Conservation (phyloP, 92 coral and sea anemone genomes). For the Montipora capitata region DNA sequence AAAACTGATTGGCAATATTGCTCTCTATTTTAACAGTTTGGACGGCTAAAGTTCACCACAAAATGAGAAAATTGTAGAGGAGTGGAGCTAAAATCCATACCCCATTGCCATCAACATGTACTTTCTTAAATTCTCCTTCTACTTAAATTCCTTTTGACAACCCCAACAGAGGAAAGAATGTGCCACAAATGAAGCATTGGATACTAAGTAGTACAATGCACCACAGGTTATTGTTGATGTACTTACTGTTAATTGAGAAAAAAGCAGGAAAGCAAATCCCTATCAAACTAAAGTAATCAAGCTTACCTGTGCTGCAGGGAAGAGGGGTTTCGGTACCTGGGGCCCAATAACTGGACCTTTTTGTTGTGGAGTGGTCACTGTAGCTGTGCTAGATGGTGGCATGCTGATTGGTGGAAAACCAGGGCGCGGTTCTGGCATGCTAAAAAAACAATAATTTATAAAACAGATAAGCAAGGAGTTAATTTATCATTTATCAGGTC, state of each 20-base stretch:
- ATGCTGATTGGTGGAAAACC: conserved; percentile 29
- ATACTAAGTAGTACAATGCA: conserved; percentile 3
- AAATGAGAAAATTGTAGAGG: too few species aligned
- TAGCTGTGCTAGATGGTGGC: conserved; percentile 42
- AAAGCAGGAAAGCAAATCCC: conserved; percentile 36
- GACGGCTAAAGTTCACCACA: too few species aligned
- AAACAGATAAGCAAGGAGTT: neutral
- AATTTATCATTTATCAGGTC: too few species aligned
- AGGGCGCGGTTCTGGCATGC: conserved; percentile 30
- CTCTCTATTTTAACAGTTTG: too few species aligned
- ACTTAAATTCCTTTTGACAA: too few species aligned
- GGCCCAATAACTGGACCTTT: conserved; percentile 88
- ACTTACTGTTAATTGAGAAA: conserved; percentile 50
- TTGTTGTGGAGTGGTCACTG: conserved; percentile 20
- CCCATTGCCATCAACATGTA: too few species aligned
- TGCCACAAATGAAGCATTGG: neutral
- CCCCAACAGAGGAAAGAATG: neutral
- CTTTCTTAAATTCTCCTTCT: too few species aligned
- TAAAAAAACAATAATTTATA: neutral
- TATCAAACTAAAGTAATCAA: conserved; percentile 1
- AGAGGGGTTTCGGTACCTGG: conserved; percentile 99
- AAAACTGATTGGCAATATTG: too few species aligned
- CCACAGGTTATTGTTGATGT: conserved; percentile 19
- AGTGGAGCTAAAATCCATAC: too few species aligned
- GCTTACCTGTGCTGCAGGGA: conserved; percentile 99